Percentiles rank a stretch among this genome's conserved stretches.
phyloP scores from a whole-genome alignment of 2,888 invertebrate genomes.

The Mesoligia furuncula region DNA sequence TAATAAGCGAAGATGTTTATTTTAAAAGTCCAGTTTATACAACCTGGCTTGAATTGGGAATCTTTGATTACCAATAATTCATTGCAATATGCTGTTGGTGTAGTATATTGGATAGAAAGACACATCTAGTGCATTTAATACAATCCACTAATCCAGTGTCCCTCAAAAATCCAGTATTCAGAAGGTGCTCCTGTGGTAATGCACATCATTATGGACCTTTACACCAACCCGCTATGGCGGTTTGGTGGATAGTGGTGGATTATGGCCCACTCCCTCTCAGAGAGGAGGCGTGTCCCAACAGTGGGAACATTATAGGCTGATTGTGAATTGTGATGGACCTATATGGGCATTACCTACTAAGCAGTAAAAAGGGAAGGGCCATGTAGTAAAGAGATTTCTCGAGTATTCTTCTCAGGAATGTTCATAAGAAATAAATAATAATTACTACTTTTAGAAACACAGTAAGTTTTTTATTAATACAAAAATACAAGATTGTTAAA shows the following conservation, averaged over 20 bases:
- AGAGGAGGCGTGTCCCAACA: background rate
- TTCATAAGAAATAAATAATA: conserved; percentile 23
- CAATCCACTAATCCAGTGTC: background rate
- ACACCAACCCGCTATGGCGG: background rate
- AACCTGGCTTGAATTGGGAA: background rate
- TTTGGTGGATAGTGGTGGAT: no score
- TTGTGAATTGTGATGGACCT: no score
- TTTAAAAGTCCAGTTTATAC: background rate
- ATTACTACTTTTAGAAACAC: background rate
- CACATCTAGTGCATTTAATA: background rate
- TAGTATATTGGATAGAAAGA: background rate
- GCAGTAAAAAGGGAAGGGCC: background rate
- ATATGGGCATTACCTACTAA: background rate
- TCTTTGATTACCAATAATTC: background rate
- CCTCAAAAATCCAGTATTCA: background rate
- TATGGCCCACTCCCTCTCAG: background rate
- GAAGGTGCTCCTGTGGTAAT: background rate
- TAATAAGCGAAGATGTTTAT: background rate
- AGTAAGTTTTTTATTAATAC: conserved; percentile 40
- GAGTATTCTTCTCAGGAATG: background rate
- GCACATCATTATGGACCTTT: background rate
- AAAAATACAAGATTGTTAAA: conserved; percentile 41
- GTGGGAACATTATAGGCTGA: no score
- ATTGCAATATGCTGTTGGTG: conserved; percentile 4
- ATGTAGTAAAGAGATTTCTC: background rate